Conservation (phyloP, 2,888 invertebrate genomes). For the Macrophya annulata region DNA sequence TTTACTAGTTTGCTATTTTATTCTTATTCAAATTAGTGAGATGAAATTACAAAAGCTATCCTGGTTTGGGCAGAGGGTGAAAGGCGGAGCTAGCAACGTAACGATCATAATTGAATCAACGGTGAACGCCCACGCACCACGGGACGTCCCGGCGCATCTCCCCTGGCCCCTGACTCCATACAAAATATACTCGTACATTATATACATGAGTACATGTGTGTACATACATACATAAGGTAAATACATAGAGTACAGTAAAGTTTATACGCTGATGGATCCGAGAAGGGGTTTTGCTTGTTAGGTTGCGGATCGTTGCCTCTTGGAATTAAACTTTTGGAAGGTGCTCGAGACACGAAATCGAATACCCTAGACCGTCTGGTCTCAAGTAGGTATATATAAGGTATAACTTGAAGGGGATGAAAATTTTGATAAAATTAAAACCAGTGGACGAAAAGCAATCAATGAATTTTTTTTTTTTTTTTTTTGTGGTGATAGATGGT, state of each 20-base stretch:
- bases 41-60: conserved; percentile 29
- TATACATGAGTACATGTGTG: not conserved
- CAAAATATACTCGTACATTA: conserved; percentile 2
- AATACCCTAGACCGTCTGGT: conserved; percentile 28
- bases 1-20: not conserved
- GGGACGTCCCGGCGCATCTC: conserved; percentile 18
- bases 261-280: not conserved
- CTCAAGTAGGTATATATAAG: not conserved
- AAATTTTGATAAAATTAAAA: conserved; percentile 1
- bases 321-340: conserved; percentile 17
- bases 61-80: conserved; percentile 73
- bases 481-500: not conserved
- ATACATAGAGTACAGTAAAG: not conserved
- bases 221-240: not conserved
- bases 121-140: conserved; percentile 73
- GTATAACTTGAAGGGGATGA: not conserved
- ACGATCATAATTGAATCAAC: conserved; percentile 78
- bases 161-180: conserved; percentile 43
- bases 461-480: not conserved
- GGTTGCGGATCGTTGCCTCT: conserved; percentile 4
- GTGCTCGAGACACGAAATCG: not conserved
- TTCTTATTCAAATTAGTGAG: conserved; percentile 13
- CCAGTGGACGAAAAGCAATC: not conserved
- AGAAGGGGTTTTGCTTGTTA: conserved; percentile 25
- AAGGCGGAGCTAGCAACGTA: conserved; percentile 74